A percentile compares a stretch with the other conserved stretches of the same genome.
phyloP scores from a whole-genome alignment of 2,113 vertebrate species.

The Sander vitreus region DNA sequence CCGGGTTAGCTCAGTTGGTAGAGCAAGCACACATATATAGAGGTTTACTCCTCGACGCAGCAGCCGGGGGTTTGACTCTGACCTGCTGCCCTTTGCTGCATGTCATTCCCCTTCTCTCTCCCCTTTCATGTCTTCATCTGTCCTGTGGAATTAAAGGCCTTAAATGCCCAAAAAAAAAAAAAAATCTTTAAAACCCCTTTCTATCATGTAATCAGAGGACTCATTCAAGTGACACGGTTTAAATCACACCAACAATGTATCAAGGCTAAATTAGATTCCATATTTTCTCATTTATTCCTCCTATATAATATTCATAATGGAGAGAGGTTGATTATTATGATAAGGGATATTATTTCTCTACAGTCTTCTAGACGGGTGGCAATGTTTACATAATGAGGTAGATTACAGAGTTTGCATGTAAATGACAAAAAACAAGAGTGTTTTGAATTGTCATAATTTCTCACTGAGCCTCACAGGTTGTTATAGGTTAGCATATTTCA shows the following conservation, averaged over 20 bases:
- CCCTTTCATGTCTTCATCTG: no score
- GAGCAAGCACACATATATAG: no score
- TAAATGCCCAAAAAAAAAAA: no score
- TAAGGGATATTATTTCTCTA: conserved; percentile 30
- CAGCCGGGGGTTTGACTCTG: no score
- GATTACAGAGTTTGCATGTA: conserved; percentile 44
- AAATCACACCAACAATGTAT: conserved; percentile 8
- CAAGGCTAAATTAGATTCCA: conserved; percentile 31
- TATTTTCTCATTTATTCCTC: conserved; percentile 45
- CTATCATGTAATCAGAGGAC: conserved; percentile 11
- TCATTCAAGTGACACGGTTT: conserved; percentile 30
- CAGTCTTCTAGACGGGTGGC: conserved; percentile 5
- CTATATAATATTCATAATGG: conserved; percentile 37
- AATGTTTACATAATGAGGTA: conserved; percentile 47
- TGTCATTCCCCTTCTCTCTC: no score
- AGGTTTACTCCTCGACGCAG: no score
- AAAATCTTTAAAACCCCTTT: background rate
- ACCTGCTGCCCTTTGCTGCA: no score
- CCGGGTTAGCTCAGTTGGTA: no score
- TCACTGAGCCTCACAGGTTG: background rate
- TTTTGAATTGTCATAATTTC: conserved; percentile 19
- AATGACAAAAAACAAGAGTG: conserved; percentile 33
- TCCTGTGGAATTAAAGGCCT: no score
- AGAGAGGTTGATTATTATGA: conserved; percentile 45
- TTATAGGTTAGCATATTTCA: conserved; percentile 16